phyloP scores from a whole-genome alignment of 2,797 vertebrate species.

The Columba guinea region DNA sequence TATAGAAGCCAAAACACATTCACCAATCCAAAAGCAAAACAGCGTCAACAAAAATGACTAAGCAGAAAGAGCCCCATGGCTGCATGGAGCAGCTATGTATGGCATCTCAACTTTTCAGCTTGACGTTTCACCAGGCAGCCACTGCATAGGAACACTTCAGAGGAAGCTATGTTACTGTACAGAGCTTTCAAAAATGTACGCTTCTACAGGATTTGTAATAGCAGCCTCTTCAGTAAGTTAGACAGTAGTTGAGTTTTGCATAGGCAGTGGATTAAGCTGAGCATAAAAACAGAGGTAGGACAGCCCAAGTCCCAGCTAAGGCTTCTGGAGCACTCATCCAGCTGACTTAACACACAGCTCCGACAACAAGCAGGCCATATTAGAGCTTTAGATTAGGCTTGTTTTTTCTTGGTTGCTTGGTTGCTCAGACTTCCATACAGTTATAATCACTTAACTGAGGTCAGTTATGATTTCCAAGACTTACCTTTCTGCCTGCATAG shows the following conservation, averaged over 20 bases:
- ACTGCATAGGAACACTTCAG: background rate
- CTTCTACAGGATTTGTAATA: background rate
- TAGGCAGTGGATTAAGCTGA: background rate
- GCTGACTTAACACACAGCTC: background rate
- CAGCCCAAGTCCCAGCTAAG: background rate
- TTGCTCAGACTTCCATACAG: background rate
- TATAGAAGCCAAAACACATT: constrained; percentile 3
- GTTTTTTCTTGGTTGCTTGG: background rate
- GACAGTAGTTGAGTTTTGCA: background rate
- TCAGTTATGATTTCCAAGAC: background rate
- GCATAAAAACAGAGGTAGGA: background rate
- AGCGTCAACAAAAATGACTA: constrained; percentile 61
- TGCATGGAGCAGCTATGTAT: constrained; percentile 26
- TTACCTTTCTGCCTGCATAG: background rate
- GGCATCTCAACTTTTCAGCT: constrained; percentile 41
- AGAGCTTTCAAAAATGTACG: background rate
- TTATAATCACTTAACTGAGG: background rate
- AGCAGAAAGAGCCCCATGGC: constrained; percentile 64
- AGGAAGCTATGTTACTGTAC: background rate
- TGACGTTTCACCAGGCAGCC: background rate
- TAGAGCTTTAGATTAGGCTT: background rate
- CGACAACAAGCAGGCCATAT: background rate
- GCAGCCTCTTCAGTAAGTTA: background rate
- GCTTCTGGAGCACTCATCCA: background rate
- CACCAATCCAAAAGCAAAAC: constrained; percentile 39